Evolutionary conservation across 1,140 invertebrate species (phyloP), one percentile per base, ranked within the genome.

Genomic region (Drosophila pandora): DNA sequence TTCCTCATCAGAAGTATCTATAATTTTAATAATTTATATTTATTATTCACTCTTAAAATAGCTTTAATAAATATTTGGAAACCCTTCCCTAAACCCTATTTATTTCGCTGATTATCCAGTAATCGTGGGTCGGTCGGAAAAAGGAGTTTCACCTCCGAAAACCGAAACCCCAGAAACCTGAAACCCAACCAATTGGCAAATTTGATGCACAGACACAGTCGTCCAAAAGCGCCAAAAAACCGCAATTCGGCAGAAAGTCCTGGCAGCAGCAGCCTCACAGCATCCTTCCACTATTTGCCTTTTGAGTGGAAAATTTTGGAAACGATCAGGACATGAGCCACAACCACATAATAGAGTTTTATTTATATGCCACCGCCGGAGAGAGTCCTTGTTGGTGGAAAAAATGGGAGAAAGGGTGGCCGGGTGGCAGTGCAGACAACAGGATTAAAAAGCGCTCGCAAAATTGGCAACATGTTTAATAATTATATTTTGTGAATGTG

Each of bases 381-480:
- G 41, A 43, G 25, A 28, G 25, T 28, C 25, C 25, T 7, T 28
- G 41, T 43, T 9, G 1, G 13, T 13, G 41, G 3, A n/a, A 7
- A 21, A 41, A 22, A 48, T 58, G 34, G 34, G 56, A 23, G 57
- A 39, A 54, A 48, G 57, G 34, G 54, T 25, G 17, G 17, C 32
- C 41, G 62, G 57, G 37, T 43, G 60, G 32, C 39, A 34, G 55
- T 23, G 75, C 83, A 87, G 83, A 87, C 83, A 87, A 87, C 74
- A 79, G 83, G 83, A 87, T 88, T 87, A 87, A 87, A 87, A 87
- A 87, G 83, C 83, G 83, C 83, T 82, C 83, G 83, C 80, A 87
- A 85, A 87, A 88, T 87, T 87, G 78, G 82, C 82, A 87, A 87
- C 82, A 87, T 87, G 82, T 87, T 87, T 88, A 87, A 87, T 87